A percentile compares a stretch with the other conserved stretches of the same genome.
Evolutionary conservation across 2,113 vertebrate species (phyloP).

Genomic region (Nanger granti): DNA sequence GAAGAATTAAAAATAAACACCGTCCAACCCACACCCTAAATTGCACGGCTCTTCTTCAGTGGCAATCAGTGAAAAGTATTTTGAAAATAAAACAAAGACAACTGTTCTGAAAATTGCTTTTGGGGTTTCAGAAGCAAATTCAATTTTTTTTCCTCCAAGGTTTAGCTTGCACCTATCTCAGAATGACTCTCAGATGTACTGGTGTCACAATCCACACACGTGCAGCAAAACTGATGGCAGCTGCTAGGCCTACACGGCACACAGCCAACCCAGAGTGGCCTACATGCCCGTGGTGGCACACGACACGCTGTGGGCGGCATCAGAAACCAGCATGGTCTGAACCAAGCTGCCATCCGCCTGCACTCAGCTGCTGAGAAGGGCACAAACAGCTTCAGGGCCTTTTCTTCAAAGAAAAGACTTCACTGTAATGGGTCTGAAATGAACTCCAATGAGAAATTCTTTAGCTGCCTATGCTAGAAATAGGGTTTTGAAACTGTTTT

Average conservation of each 20-base stretch:
- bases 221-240: background rate
- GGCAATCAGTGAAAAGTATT: background rate
- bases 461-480: background rate
- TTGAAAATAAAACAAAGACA: background rate
- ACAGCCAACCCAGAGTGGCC: background rate
- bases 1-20: background rate
- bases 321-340: rapidly evolving
- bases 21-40: background rate
- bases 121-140: background rate
- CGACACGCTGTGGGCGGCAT: rapidly evolving
- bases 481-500: background rate
- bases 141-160: background rate
- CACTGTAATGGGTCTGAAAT: background rate
- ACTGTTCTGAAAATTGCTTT: background rate
- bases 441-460: background rate
- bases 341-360: rapidly evolving
- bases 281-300: background rate
- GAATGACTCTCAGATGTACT: background rate
- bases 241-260: too few relatives aligned
- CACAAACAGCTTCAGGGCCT: background rate
- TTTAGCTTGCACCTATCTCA: background rate
- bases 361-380: background rate
- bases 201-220: background rate
- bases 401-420: background rate
- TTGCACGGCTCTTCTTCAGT: background rate